phyloP scores from a whole-genome alignment of 2,113 vertebrate genomes.

The Tetrao urogallus region DNA sequence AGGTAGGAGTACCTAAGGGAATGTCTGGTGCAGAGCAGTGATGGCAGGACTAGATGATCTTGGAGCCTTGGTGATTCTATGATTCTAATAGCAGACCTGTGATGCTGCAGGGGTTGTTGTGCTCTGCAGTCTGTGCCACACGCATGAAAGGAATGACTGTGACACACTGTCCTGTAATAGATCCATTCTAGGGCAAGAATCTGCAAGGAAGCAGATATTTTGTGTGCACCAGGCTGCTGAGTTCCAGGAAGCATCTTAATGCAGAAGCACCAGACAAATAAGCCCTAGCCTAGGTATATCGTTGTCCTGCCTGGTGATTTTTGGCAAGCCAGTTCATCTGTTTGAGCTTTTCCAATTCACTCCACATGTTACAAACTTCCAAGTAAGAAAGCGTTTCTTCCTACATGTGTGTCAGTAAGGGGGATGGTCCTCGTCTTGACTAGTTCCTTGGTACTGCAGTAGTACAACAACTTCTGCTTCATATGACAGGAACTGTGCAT shows the following conservation, averaged over 20 bases:
- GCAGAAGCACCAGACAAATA: not conserved
- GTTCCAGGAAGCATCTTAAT: not conserved
- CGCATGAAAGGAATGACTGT: not conserved
- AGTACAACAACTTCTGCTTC: not conserved
- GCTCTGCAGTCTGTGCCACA: not conserved
- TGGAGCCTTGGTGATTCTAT: too few species aligned
- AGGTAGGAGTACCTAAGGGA: not conserved
- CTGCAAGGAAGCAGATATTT: not conserved
- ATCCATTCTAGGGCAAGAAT: not conserved
- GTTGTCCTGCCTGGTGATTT: not conserved
- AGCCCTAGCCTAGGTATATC: not conserved
- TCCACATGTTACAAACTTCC: not conserved
- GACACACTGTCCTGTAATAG: not conserved
- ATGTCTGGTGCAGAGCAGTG: not conserved
- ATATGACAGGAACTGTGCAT: not conserved
- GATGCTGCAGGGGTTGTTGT: not conserved
- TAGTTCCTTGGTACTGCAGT: not conserved
- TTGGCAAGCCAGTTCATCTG: not conserved
- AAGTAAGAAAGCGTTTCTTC: not conserved
- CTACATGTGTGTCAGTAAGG: not conserved
- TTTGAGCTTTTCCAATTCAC: not conserved
- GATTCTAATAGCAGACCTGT: not conserved
- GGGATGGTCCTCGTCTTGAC: not conserved
- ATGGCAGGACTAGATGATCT: not conserved
- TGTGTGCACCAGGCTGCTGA: not conserved